These are phyloP conservation scores for Psammodynastes pulverulentus DNA, from an alignment of 2,113 vertebrate genomes.

Conservation along the genomic window DNA sequence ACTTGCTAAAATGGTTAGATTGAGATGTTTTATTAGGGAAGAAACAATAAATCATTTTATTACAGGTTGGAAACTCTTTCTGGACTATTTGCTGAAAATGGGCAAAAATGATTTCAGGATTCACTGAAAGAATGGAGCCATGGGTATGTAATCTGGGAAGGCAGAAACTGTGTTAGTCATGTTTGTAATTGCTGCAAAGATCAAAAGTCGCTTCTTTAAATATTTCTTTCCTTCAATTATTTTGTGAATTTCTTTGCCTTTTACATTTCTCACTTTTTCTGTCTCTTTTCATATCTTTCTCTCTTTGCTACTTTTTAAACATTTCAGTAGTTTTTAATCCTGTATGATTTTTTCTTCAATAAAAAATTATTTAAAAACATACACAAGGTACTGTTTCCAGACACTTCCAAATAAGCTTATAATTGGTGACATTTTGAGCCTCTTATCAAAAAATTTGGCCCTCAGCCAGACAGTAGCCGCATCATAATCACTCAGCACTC, in stretches of 20 bases:
- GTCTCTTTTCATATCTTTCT: not conserved
- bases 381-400: not conserved
- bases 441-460: slow-evolving; percentile 10
- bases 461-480: not conserved
- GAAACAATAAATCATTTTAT: not conserved
- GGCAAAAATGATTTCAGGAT: not conserved
- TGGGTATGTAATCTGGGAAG: not conserved
- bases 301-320: not conserved
- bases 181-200: not conserved
- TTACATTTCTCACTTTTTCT: not conserved
- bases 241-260: not conserved
- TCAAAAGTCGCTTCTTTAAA: not conserved
- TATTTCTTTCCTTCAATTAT: not conserved
- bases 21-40: not conserved
- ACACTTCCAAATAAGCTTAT: not conserved
- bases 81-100: not conserved
- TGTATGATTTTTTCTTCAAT: not conserved
- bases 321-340: not conserved
- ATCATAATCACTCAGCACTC: not conserved
- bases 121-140: not conserved
- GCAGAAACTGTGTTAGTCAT: not conserved
- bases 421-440: not conserved
- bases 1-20: not conserved
- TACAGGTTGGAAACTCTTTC: not conserved
- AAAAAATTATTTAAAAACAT: not conserved